These are phyloP conservation scores for Cladorhizidae sp. DNA, from an alignment of 37 sponge, comb jelly and placozoan genomes.

Conservation along the genomic window DNA sequence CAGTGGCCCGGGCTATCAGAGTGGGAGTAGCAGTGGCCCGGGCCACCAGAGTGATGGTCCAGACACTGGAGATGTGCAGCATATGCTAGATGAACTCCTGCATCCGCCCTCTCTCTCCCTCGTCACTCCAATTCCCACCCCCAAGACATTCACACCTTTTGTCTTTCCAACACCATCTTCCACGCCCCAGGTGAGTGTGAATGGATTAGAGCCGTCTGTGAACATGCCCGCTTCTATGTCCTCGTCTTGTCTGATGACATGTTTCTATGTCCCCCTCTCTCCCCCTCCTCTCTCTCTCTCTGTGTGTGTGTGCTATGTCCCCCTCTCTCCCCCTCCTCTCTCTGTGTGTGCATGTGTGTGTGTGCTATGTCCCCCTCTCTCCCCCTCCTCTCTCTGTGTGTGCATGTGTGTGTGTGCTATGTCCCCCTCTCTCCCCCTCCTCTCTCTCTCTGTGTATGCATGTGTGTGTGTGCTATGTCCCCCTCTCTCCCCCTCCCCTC, in stretches of 20 bases:
- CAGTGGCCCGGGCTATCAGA: background rate
- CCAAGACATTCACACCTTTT: conserved; percentile 13
- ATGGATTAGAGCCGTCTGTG: background rate
- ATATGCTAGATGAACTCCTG: conserved; percentile 21
- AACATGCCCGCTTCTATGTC: no score
- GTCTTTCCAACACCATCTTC: conserved; percentile 5
- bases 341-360: no score
- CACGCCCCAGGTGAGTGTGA: background rate
- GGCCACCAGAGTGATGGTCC: background rate
- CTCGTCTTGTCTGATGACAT: no score
- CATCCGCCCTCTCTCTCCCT: conserved; percentile 20
- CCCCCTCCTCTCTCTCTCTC: no score
- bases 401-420: no score
- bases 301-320: background rate
- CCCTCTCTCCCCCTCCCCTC: no score
- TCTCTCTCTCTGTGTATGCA: no score
- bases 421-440: no score
- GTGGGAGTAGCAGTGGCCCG: background rate
- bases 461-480: no score
- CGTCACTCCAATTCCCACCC: conserved; percentile 35
- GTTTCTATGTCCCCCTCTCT: background rate
- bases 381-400: no score
- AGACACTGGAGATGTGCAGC: conserved; percentile 9
- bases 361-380: no score
- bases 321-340: no score